Base-by-base conservation (phyloP, 2,797 vertebrate genomes). In the Galagoides demidoff region DNA sequence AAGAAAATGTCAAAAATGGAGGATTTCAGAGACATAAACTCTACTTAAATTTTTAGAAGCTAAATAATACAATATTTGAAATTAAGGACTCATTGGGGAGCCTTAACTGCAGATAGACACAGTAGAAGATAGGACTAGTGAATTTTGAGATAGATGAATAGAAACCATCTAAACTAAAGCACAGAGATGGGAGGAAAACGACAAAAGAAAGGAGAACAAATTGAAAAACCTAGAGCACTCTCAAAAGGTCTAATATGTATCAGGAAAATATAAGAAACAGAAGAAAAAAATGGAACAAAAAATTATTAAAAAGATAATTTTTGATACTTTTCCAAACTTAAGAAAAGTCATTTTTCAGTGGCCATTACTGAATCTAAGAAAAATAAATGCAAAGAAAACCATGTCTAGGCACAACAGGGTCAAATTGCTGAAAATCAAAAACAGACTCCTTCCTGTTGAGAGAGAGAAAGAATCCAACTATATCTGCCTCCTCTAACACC, bases 181-280 rank as follows among this genome's bases (percentile, higher is more conserved):
- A 70, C 6, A 73, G 55, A 78, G 23, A 25, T 45, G 7, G 23
- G n/a, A 82, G 39, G 3, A 16, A 66, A 34, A 43, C 45, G 31
- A 52, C 85, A 90, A 78, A 71, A 55, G n/a, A 23, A 70, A 88
- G 45, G 19, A 84, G 11, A 84, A n/a, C 57, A 94, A 87, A 71
- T 23, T 37, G 45, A 57, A 87, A 76, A 43, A 23, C 19, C 2
- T 25, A 31, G 70, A 22, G 5, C 17, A 57, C 19, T 92, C 31
- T 64, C 64, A 84, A 4, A 64, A 64, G 57, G 29, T 88, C 14
- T 91, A 45, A 64, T 20, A 12, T n/a, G 22, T 85, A 78, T 66
- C 31, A 29, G 52, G 20, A 59, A 49, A 63, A 25, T 64, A 39
- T 3, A 84, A 78, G 43, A 59, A 87, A 31, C 66, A 84, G 68